Base-by-base conservation (phyloP, 2,888 invertebrate genomes). In the Stenurella melanura region DNA sequence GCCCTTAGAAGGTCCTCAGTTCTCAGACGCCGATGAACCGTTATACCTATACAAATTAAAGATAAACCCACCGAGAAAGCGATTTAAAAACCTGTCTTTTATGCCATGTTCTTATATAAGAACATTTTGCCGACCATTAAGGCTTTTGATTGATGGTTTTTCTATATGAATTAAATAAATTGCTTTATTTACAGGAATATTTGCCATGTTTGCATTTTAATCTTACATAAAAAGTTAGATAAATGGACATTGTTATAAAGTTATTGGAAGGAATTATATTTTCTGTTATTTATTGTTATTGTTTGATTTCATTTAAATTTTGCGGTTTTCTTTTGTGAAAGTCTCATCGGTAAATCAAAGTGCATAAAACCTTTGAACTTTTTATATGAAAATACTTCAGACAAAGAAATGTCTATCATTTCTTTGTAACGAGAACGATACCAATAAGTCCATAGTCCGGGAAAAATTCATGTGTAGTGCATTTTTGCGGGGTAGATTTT, bases 91-190 rank as follows among this genome's bases (percentile, higher is more conserved):
- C 73, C 73, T 58, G 67, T 73, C 73, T 38, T 70, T 58, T 66
- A 73, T 73, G 67, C 57, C 19, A 57, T 68, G 75, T 82, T 83
- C 81, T 82, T 82, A 80, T 80, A 80, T 80, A 81, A 83, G 67
- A 81, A 75, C 74, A 68, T 75, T 81, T 77, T 70, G 80, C 83
- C 83, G 83, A 80, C 82, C 77, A 81, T 83, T 82, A 81, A 80
- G 74, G 74, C 76, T 79, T 82, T 83, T 83, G 82, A 83, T 83
- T 79, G 81, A 83, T 81, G 82, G 77, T 78, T 72, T 73, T 75
- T 76, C 75, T 70, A 68, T 77, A 71, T 72, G 78, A 80, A 82
- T 81, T 82, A 78, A 79, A 82, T 78, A 79, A 81, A 81, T 79
- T 77, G 79, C 80, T 77, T 79, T 73, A 75, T 78, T 78, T 74